Evolutionary conservation across 2,797 vertebrate genomes (phyloP).

Genomic region (Hozukius guyotensis): DNA sequence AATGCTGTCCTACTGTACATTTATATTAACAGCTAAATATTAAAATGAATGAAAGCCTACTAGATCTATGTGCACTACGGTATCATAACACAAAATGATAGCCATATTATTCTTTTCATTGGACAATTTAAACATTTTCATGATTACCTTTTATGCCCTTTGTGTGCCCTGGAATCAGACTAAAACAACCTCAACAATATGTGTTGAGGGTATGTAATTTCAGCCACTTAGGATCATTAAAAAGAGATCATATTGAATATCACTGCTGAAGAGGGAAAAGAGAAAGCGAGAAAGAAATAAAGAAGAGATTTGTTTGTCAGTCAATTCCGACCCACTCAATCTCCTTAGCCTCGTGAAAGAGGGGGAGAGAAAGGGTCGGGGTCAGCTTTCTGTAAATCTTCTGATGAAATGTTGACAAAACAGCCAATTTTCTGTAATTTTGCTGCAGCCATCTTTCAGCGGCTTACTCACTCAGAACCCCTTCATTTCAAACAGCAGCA

Average conservation of each 20-base stretch:
- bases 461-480: conserved; percentile 86
- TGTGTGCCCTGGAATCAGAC: conserved; percentile 55
- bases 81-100: conserved; percentile 54
- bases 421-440: conserved; percentile 97
- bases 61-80: conserved; percentile 15
- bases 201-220: conserved; percentile 84
- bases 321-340: conserved; percentile 88
- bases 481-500: conserved; percentile 89
- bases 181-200: conserved; percentile 72
- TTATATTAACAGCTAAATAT: conserved; percentile 45
- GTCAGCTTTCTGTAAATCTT: conserved; percentile 89
- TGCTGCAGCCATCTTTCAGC: conserved; percentile 87
- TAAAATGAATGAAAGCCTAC: conserved; percentile 31
- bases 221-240: conserved; percentile 93
- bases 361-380: conserved; percentile 72
- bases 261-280: conserved; percentile 86
- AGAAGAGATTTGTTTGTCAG: conserved; percentile 92
- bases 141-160: conserved; percentile 56
- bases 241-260: conserved; percentile 96
- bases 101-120: conserved; percentile 40
- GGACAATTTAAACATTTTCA: conserved; percentile 46
- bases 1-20: conserved; percentile 20
- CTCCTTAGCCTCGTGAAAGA: conserved; percentile 85
- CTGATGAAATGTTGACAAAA: conserved; percentile 97
- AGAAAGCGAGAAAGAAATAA: conserved; percentile 85